phyloP scores from a whole-genome alignment of 2,113 vertebrate species.

The Chloropsis cyanopogon region DNA sequence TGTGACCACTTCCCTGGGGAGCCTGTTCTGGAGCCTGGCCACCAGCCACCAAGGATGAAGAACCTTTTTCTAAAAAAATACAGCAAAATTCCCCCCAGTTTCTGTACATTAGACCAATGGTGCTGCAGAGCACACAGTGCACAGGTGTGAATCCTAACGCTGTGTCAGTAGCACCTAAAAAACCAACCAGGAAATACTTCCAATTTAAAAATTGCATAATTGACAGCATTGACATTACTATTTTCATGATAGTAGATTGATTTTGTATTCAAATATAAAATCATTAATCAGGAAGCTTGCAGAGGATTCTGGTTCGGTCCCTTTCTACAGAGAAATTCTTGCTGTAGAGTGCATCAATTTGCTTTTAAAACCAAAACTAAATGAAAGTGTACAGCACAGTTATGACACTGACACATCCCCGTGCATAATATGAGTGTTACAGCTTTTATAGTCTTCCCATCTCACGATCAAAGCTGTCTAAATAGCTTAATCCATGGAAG shows the following conservation, averaged over 20 bases:
- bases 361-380: neutral
- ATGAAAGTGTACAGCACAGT: neutral
- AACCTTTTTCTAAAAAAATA: neutral
- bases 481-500: constrained; percentile 26
- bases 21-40: neutral
- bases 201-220: neutral
- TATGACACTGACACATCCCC: neutral
- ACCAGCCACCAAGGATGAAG: neutral
- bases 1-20: neutral
- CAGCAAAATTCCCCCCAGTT: neutral
- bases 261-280: neutral
- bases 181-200: neutral
- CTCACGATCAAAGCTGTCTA: constrained; percentile 16
- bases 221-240: neutral
- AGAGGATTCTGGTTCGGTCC: neutral
- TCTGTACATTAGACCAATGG: neutral
- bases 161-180: neutral
- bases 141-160: neutral
- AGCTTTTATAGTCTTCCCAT: neutral
- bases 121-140: neutral
- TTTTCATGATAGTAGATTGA: neutral
- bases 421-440: neutral
- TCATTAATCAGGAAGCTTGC: neutral
- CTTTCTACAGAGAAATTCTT: neutral
- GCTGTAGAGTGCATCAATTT: neutral